Base-by-base conservation (phyloP, 2,888 invertebrate genomes). In the Drosophila colorata region DNA sequence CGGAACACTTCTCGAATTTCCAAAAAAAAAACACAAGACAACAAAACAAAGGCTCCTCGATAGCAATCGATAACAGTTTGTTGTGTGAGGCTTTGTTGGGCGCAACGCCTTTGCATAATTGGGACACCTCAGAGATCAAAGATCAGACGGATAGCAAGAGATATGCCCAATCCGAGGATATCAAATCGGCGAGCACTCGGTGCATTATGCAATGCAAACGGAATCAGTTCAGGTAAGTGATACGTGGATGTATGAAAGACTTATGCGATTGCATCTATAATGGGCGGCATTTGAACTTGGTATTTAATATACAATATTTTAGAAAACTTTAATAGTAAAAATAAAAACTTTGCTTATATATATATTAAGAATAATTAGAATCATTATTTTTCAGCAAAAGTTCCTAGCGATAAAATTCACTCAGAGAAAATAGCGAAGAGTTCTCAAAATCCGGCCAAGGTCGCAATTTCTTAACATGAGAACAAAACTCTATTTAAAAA, bases 81-180 rank as follows among this genome's bases (percentile, higher is more conserved):
- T 31, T 31, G 23, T 37, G 23, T 25, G 14, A 13, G 20, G 16
- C 9, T 28, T 67, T 18, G 20, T 20, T 8, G 13, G 35, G 33
- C 20, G 49, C 58, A 20, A 73, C 74, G 59, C 59, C 73, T 67
- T 56, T 59, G 59, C 56, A 56, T 49, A 65, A 49, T 44, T 48
- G 52, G 7, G 7, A 23, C 25, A 38, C 41, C 75, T 69, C 46
- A n/a, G n/a, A 76, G 74, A 61, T 80, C 74, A 69, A 57, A 80
- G 80, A 69, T 80, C 68, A 80, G 23, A 23, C 23, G 13, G n/a
- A 4, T 40, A 11, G 46, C 18, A 8, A 52, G 6, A 7, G 52
- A 52, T 31, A 41, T 23, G 16, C 13, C 14, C 43, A 43, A n/a
- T 23, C 28, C 46, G 4, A 40, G 5, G 2, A 13, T 9, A 25